A percentile compares a stretch with the other conserved stretches of the same genome.
These are phyloP conservation scores for Exocentrus adspersus DNA, from an alignment of 2,888 invertebrate species.

Conservation along the genomic window DNA sequence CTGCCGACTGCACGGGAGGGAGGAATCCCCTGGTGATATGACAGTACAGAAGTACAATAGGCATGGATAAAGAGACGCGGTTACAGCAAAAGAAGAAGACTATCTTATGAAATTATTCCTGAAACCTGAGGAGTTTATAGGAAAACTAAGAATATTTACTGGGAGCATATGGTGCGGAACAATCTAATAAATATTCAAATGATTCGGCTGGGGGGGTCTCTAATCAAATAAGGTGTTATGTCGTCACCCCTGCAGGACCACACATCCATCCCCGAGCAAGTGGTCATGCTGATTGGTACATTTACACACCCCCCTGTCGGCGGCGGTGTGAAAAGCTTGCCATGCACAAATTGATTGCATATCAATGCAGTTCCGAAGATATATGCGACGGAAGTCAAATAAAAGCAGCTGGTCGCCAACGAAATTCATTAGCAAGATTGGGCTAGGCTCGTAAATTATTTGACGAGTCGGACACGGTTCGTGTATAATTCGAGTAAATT, in stretches of 20 bases:
- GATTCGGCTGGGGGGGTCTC: constrained; percentile 25
- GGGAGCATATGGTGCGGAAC: constrained; percentile 46
- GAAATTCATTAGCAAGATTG: constrained; percentile 20
- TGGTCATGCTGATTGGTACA: constrained; percentile 29
- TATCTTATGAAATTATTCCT: no score
- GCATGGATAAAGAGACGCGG: no score
- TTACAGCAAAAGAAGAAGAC: no score
- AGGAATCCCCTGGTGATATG: no score
- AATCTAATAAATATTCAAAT: constrained; percentile 44
- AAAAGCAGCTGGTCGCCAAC: constrained; percentile 28
- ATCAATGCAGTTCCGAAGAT: constrained; percentile 29
- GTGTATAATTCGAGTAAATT: no score
- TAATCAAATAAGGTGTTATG: constrained; percentile 32
- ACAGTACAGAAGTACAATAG: neutral
- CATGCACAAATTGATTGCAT: constrained; percentile 35
- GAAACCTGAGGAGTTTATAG: no score
- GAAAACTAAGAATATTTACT: no score
- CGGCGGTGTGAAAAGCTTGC: constrained; percentile 25
- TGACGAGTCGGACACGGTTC: no score
- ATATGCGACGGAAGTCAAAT: constrained; percentile 32
- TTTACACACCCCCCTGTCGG: constrained; percentile 19
- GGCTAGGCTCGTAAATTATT: neutral
- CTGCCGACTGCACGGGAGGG: neutral
- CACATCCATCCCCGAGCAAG: constrained; percentile 22
- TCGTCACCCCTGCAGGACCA: constrained; percentile 12